Evolutionary conservation across 2,797 vertebrate species (phyloP).

Genomic region (Hypotaenidia okinawae): DNA sequence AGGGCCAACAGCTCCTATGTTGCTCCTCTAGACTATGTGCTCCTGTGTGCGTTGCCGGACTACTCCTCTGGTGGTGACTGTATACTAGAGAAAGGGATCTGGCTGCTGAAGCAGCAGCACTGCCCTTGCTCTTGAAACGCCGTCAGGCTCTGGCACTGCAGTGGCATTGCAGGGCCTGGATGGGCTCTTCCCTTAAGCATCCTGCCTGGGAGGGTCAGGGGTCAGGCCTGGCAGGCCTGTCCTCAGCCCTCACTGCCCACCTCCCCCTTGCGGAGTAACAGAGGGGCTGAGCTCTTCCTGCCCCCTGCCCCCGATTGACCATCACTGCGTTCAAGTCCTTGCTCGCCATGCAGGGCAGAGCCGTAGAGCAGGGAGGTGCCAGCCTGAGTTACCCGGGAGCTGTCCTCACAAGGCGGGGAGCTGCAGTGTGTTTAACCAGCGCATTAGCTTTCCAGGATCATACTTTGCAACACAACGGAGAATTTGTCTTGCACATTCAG

Average conservation of each 20-base stretch:
- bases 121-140: neutral
- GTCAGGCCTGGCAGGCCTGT: neutral
- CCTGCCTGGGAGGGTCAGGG: neutral
- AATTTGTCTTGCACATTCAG: conserved; percentile 50
- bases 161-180: fast-evolving
- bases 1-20: neutral
- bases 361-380: neutral
- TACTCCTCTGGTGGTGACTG: neutral
- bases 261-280: neutral
- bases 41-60: neutral
- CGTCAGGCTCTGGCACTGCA: neutral
- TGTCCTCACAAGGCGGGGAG: conserved; percentile 23
- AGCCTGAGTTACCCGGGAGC: neutral
- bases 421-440: conserved; percentile 27
- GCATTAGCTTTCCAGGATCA: conserved; percentile 57
- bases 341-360: neutral
- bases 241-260: neutral
- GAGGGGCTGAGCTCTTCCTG: neutral
- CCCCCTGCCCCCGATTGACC: neutral
- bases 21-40: neutral
- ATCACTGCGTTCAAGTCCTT: neutral
- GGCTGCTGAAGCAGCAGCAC: neutral
- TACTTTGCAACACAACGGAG: conserved; percentile 55
- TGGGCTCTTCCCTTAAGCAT: neutral
- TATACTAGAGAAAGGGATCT: neutral